Base-by-base conservation (phyloP, 1,140 invertebrate species). In the Ceratitis capitata region DNA sequence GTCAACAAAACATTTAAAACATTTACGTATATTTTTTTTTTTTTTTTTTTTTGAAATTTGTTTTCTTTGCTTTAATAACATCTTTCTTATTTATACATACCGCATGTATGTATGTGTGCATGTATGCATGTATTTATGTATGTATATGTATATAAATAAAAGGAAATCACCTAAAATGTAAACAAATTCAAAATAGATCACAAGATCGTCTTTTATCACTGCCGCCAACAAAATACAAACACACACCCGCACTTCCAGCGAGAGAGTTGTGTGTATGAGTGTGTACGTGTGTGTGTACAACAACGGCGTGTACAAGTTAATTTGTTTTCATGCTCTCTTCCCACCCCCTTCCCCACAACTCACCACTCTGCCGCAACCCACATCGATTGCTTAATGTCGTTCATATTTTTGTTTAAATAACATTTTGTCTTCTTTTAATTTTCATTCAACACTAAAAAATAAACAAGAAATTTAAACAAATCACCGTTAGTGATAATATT, bases 371-470 rank as follows among this genome's bases (percentile, higher is more conserved):
- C 69, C 69, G n/a, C 69, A 45, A n/a, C n/a, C n/a, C 69, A 45
- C 26, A 39, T 16, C 69, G 69, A 45, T 45, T 26, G 16, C 23
- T 26, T 26, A n/a, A n/a, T 45, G 69, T 23, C 69, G 42, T 45
- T 78, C 69, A 78, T 45, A 78, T 78, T 78, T 78, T 78, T 78
- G 69, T 78, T 78, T 78, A 78, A 78, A 78, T 78, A 78, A 78
- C 69, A 78, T 78, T 78, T 78, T 23, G 69, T 45, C 39, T 78
- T n/a, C 69, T 42, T 78, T 78, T 78, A 78, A 78, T 78, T 78
- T 78, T 45, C 69, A 78, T 78, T 78, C 69, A 78, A 78, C 39
- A 45, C 39, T 78, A 78, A 32, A 78, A 78, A 78, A 78, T 78
- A 78, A 78, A 78, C 69, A 78, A 78, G 39, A 47, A 42, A 78